Evolutionary conservation across 1,140 invertebrate species (phyloP), one percentile per base, ranked within the genome.

Genomic region (Mactra quadrangularis): DNA sequence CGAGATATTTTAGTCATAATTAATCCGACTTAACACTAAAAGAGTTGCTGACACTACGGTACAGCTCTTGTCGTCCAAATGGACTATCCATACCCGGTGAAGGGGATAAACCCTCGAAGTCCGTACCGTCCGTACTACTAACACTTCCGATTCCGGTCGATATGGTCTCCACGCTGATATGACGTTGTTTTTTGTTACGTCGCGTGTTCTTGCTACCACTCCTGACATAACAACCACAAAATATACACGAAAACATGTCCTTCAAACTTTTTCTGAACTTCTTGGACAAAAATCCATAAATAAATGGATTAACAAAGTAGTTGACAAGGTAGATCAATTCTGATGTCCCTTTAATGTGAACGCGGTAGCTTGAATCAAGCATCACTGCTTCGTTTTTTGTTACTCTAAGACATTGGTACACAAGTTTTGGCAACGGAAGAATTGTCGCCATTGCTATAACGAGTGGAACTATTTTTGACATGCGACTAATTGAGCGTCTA

Each of bases 231-330:
- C 25, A 27, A 27, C 17, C 45, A 25, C 1, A 29, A 1, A 19
- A 47, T 1, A 41, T 15, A 60, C 77, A 81, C 19, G 15, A 50
- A 15, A 81, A 45, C 64, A 81, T 70, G 1, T 70, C 55, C 22
- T 59, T 70, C 1, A 81, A 13, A 33, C 77, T 71, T 25, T 70
- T 70, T 55, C 77, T 27, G 53, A 81, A 81, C 31, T 57, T 52
- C 53, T 81, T 71, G 3, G 77, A 81, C 35, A 81, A 47, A 62
- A 81, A 81, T 33, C 52, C 35, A 31, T 81, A 81, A 17, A 81
- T 47, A 27, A 70, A 70, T 25, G 77, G 77, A 60, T 81, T 81
- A 25, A 81, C 68, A 19, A 35, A 71, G 29, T 71, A 29, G 38
- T 81, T 81, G 1, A 68, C 22, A 1, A 81, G 25, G 31, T 66